Percentiles rank a stretch among this genome's conserved stretches.
Conservation (phyloP, 2,113 vertebrate species). For the Leptodactylus fuscus region DNA sequence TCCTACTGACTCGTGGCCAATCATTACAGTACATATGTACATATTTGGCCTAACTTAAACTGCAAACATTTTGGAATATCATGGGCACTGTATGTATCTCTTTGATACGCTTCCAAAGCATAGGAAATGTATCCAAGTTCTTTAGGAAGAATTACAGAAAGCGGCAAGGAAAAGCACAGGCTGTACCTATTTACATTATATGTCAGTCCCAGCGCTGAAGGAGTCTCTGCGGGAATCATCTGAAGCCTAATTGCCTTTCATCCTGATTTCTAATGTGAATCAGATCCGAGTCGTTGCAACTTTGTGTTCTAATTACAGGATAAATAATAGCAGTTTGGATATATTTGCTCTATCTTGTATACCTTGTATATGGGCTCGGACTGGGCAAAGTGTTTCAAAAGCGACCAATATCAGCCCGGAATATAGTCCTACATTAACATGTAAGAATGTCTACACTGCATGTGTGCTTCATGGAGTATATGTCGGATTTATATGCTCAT, state of each 20-base stretch:
- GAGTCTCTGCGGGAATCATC: slow-evolving; percentile 26
- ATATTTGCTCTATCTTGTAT: neutral
- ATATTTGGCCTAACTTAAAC: slow-evolving; percentile 55
- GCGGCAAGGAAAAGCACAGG: slow-evolving; percentile 33
- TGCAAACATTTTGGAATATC: slow-evolving; percentile 50
- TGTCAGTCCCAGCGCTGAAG: neutral
- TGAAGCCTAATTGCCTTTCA: slow-evolving; percentile 37
- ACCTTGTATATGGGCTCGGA: neutral
- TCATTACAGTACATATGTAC: slow-evolving; percentile 54
- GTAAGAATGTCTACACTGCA: too few species aligned
- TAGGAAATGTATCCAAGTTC: slow-evolving; percentile 48
- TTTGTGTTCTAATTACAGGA: slow-evolving; percentile 10
- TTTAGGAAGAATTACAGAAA: slow-evolving; percentile 32
- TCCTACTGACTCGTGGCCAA: slow-evolving; percentile 57
- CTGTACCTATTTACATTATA: slow-evolving; percentile 58
- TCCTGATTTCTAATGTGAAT: slow-evolving; percentile 28
- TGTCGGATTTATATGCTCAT: too few species aligned
- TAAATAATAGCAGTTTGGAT: slow-evolving; percentile 9
- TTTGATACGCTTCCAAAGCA: slow-evolving; percentile 55
- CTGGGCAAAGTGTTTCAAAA: neutral
- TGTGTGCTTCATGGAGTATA: too few species aligned
- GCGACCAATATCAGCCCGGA: neutral
- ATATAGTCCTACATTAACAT: too few species aligned
- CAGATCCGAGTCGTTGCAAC: slow-evolving; percentile 5
- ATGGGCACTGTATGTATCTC: slow-evolving; percentile 47